Conservation (phyloP, 2,797 vertebrate species). For the Platyrinchus mystaceus region DNA sequence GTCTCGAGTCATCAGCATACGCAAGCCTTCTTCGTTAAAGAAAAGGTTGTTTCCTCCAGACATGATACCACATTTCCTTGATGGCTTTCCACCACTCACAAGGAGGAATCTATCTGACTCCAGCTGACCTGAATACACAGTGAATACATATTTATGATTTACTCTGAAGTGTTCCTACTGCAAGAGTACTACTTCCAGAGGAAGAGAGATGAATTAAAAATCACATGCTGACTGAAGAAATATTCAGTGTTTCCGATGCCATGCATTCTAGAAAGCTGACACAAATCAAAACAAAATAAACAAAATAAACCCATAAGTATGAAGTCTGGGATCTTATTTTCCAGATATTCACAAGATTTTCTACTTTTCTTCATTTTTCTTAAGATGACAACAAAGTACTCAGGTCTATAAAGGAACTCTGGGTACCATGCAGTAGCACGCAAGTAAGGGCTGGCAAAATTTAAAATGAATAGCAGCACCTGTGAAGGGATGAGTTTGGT, state of each 20-base stretch:
- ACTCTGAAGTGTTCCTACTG: neutral
- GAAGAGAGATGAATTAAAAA: conserved; percentile 22
- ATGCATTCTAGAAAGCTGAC: neutral
- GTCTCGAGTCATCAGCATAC: conserved; percentile 94
- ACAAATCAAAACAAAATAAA: neutral
- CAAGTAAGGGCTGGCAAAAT: neutral
- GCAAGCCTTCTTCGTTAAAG: conserved; percentile 95
- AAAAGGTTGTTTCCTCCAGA: conserved; percentile 97
- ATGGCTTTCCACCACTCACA: conserved; percentile 94
- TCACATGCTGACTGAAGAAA: neutral
- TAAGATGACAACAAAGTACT: neutral
- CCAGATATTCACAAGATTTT: neutral
- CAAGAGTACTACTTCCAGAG: neutral
- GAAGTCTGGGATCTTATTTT: neutral
- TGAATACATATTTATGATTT: conserved; percentile 49
- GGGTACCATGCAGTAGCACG: neutral
- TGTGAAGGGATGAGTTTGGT: neutral
- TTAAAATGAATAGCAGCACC: neutral
- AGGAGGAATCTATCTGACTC: conserved; percentile 88
- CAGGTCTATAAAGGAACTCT: neutral
- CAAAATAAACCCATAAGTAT: neutral
- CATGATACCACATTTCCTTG: conserved; percentile 96
- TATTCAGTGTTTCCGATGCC: neutral
- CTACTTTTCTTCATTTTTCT: neutral
- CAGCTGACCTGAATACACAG: conserved; percentile 79